phyloP scores from a whole-genome alignment of 2,797 vertebrate species.

The Lacerta viridis region DNA sequence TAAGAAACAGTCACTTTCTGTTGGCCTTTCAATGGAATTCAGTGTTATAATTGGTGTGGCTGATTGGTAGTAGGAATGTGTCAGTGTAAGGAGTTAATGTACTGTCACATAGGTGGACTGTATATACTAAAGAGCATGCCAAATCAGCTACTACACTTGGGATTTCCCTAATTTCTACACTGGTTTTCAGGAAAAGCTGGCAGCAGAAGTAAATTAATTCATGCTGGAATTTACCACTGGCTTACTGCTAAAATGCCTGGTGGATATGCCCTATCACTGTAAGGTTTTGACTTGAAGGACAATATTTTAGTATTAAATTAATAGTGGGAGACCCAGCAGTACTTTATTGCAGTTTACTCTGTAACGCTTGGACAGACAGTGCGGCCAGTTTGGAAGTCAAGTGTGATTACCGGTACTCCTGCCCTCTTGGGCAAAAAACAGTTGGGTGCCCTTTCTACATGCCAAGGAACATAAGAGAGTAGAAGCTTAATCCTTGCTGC shows the following conservation, averaged over 20 bases:
- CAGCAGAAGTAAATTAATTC: not conserved
- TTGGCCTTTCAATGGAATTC: conserved; percentile 3
- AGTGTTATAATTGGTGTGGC: not conserved
- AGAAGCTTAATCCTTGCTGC: not conserved
- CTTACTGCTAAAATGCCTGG: not conserved
- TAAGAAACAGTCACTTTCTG: not conserved
- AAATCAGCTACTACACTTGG: not conserved
- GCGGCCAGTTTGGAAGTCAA: not conserved
- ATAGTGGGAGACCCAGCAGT: not conserved
- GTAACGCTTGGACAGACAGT: not conserved
- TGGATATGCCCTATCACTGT: not conserved
- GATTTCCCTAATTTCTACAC: too few relatives aligned
- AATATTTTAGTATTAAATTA: not conserved
- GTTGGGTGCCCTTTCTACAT: not conserved
- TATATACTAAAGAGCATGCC: too few relatives aligned
- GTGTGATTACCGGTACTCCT: not conserved
- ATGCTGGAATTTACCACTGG: not conserved
- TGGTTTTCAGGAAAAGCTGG: not conserved
- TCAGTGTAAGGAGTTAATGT: not conserved
- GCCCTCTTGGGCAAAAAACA: not conserved
- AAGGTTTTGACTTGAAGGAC: not conserved
- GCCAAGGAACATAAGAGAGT: not conserved
- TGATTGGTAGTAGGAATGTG: not conserved
- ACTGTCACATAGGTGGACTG: too few relatives aligned
- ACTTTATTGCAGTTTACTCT: not conserved